Evolutionary conservation across 2,113 vertebrate genomes (phyloP).

Genomic region (Piaya cayana): DNA sequence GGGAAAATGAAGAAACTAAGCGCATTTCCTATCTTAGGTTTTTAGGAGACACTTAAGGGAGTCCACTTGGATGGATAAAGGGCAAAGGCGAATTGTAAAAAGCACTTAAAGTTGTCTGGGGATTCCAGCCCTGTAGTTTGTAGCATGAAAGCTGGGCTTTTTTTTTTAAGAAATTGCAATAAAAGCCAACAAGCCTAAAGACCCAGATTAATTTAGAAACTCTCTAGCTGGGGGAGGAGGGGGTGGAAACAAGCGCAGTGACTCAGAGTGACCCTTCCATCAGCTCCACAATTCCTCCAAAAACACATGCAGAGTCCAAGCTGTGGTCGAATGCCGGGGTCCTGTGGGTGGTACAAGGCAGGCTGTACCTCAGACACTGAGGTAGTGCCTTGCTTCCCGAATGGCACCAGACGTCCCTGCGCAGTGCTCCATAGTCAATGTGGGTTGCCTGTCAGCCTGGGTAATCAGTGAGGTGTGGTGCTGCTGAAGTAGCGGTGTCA

Average conservation of each 20-base stretch:
- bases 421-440: accelerated
- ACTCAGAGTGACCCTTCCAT: constrained; percentile 7
- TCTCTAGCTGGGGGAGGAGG: neutral
- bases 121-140: neutral
- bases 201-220: constrained; percentile 7
- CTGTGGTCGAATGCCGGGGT: accelerated
- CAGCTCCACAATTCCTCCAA: neutral
- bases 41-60: constrained; percentile 34
- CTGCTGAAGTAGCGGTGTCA: neutral
- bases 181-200: neutral
- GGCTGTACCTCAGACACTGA: neutral
- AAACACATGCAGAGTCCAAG: accelerated
- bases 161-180: neutral
- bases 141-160: neutral
- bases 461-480: accelerated
- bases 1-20: neutral
- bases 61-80: neutral
- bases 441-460: neutral
- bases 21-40: neutral
- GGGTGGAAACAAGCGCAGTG: neutral
- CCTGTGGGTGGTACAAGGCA: accelerated
- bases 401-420: accelerated
- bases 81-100: neutral
- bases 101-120: constrained; percentile 24
- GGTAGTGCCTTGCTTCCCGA: neutral